Evolutionary conservation across 53 echinoderm and acorn worm species (phyloP).

Genomic region (Holothuria leucospilota): DNA sequence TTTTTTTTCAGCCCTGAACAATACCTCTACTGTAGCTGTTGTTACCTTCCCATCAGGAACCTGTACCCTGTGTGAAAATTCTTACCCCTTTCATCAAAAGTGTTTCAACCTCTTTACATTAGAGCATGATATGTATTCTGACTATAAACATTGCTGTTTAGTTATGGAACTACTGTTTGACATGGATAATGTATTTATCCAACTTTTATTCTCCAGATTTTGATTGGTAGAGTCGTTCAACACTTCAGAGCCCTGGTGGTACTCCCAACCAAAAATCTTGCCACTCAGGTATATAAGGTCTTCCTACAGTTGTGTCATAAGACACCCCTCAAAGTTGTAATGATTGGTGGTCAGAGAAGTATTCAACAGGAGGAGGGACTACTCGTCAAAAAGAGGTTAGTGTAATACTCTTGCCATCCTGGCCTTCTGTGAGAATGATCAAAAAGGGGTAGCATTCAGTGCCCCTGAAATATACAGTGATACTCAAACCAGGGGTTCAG

Average conservation of each 20-base stretch:
- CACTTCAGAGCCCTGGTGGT: constrained; percentile 84
- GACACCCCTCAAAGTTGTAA: constrained; percentile 69
- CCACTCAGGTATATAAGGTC: constrained; percentile 84
- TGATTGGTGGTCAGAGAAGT: constrained; percentile 81
- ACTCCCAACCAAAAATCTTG: constrained; percentile 91
- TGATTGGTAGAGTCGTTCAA: constrained; percentile 71
- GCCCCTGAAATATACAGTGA: too few relatives aligned
- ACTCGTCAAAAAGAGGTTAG: constrained; percentile 77
- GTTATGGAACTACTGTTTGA: too few relatives aligned
- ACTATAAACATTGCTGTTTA: too few relatives aligned
- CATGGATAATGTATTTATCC: too few relatives aligned
- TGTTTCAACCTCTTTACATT: too few relatives aligned
- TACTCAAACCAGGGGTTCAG: neutral
- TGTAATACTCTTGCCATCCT: neutral
- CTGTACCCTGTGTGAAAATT: too few relatives aligned
- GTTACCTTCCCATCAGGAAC: too few relatives aligned
- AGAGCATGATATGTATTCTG: too few relatives aligned
- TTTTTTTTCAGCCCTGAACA: too few relatives aligned
- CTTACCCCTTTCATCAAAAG: too few relatives aligned
- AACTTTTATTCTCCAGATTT: constrained; percentile 50
- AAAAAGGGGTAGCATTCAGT: too few relatives aligned
- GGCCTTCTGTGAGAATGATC: neutral
- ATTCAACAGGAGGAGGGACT: constrained; percentile 80
- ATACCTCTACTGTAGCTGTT: too few relatives aligned
- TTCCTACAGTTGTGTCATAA: constrained; percentile 68